Conservation (phyloP, 1,140 invertebrate species). For the Drosophila baimaii region DNA sequence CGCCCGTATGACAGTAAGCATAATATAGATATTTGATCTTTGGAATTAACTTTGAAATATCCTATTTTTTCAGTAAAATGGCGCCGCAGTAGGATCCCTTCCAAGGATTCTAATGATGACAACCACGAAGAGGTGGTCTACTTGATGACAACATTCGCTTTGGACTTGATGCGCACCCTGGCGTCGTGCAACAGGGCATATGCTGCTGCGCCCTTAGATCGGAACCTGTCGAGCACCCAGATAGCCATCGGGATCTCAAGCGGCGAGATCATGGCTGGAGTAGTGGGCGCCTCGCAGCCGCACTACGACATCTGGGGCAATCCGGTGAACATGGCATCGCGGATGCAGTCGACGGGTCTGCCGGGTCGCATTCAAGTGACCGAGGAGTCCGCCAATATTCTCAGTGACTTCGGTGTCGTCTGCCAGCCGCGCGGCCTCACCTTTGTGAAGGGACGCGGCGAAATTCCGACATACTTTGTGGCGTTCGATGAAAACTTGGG, state of each 20-base stretch:
- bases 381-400: constrained; percentile 88
- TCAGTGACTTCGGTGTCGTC: constrained; percentile 83
- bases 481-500: constrained; percentile 13
- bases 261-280: constrained; percentile 87
- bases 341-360: constrained; percentile 94
- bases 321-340: constrained; percentile 96
- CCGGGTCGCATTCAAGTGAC: constrained; percentile 92
- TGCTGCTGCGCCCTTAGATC: constrained; percentile 1
- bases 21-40: too few species aligned
- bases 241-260: constrained; percentile 89
- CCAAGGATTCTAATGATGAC: neutral
- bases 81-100: too few species aligned
- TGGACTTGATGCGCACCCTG: constrained; percentile 61
- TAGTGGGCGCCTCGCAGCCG: constrained; percentile 93
- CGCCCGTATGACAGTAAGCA: too few species aligned
- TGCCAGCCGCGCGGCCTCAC: constrained; percentile 30
- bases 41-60: too few species aligned
- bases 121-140: constrained; percentile 44
- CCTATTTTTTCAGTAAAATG: too few species aligned
- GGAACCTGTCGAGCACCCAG: constrained; percentile 87
- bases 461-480: constrained; percentile 46
- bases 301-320: constrained; percentile 95
- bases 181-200: constrained; percentile 40
- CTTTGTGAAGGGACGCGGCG: constrained; percentile 31
- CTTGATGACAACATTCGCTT: constrained; percentile 57